These are phyloP conservation scores for Matsumyia berberina DNA, from an alignment of 2,888 invertebrate genomes.

Conservation along the genomic window DNA sequence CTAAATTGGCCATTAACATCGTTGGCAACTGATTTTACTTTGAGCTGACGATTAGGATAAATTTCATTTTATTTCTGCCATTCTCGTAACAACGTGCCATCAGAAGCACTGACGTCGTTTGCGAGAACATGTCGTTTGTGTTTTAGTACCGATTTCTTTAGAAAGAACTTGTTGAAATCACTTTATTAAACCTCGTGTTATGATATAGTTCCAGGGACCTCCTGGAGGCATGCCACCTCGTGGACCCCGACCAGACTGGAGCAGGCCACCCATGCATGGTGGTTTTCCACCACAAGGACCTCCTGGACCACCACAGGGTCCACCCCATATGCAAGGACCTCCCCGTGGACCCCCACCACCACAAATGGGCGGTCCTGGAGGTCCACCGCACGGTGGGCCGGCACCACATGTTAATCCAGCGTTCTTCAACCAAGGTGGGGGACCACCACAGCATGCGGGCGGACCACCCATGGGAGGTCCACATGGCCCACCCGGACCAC, in stretches of 20 bases:
- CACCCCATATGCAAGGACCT: constrained; percentile 89
- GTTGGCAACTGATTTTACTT: no score
- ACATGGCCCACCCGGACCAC: constrained; percentile 85
- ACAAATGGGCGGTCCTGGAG: constrained; percentile 84
- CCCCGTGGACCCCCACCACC: constrained; percentile 87
- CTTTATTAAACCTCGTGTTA: background rate
- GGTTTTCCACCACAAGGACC: constrained; percentile 87
- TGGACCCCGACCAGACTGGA: constrained; percentile 90
- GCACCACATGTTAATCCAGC: constrained; percentile 98
- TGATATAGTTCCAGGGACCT: constrained; percentile 83
- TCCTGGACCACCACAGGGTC: constrained; percentile 87
- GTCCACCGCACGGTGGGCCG: constrained; percentile 88
- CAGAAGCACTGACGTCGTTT: no score
- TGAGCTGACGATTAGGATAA: no score
- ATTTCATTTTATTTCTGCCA: no score
- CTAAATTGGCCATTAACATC: no score
- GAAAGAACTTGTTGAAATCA: no score
- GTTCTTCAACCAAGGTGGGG: constrained; percentile 92
- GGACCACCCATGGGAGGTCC: constrained; percentile 86
- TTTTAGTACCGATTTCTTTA: no score
- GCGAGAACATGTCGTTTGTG: no score
- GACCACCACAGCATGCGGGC: constrained; percentile 84
- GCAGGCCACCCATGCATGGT: constrained; percentile 89
- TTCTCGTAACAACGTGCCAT: no score
- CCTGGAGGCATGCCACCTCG: constrained; percentile 85